Percentiles rank a stretch among this genome's conserved stretches.
phyloP scores from a whole-genome alignment of 2,888 invertebrate genomes.

The Pinctada fucata region DNA sequence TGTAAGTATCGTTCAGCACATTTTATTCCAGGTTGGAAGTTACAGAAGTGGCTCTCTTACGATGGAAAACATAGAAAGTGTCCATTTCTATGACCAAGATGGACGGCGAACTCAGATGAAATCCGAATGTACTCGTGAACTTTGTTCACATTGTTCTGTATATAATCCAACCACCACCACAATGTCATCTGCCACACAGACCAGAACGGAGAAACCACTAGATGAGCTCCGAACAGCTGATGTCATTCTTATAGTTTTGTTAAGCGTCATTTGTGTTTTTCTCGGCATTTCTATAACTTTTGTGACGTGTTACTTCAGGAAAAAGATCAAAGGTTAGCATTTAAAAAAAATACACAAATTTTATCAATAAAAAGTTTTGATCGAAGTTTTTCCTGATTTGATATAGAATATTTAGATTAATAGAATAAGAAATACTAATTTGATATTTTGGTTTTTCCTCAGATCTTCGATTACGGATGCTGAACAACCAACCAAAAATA shows the following conservation, averaged over 20 bases:
- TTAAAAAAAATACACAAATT: background rate
- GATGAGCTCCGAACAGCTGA: constrained; percentile 45
- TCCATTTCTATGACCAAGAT: constrained; percentile 39
- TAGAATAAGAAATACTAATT: too few relatives aligned
- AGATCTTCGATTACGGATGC: constrained; percentile 45
- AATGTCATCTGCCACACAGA: constrained; percentile 17
- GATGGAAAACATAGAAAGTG: constrained; percentile 12
- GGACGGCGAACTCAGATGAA: constrained; percentile 11
- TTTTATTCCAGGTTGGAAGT: constrained; percentile 33
- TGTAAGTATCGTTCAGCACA: too few relatives aligned
- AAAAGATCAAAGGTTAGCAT: constrained; percentile 45
- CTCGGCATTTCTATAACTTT: constrained; percentile 44
- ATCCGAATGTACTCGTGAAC: constrained; percentile 31
- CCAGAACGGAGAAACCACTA: constrained; percentile 19
- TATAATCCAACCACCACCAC: constrained; percentile 18
- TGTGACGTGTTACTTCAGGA: constrained; percentile 47
- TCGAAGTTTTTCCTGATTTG: too few relatives aligned
- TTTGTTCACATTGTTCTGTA: constrained; percentile 41
- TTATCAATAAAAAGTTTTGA: background rate
- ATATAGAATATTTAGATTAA: too few relatives aligned
- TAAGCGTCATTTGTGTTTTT: constrained; percentile 48
- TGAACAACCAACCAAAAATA: constrained; percentile 31
- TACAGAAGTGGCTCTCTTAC: constrained; percentile 28
- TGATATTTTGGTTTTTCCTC: constrained; percentile 12
- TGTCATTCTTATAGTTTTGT: constrained; percentile 49